Conservation (phyloP, 2,113 vertebrate species). For the Lepus timidus region DNA sequence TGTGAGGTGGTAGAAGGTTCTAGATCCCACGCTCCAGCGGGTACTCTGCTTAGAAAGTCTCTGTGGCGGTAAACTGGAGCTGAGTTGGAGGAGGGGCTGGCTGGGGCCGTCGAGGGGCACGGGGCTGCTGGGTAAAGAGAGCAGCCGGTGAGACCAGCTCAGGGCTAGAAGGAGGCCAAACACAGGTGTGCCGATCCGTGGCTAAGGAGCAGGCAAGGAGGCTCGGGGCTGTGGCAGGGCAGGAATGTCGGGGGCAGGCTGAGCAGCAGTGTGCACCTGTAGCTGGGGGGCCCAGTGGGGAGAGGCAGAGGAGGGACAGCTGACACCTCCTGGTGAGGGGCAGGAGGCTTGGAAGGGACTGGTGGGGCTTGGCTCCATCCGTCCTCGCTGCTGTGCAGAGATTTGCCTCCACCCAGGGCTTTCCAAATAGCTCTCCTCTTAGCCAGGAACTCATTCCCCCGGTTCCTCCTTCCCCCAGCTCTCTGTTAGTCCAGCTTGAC, state of each 20-base stretch:
- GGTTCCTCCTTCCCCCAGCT: conserved; percentile 44
- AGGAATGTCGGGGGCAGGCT: background rate
- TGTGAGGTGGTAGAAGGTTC: too few species aligned
- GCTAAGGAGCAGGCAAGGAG: too few species aligned
- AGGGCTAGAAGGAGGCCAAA: background rate
- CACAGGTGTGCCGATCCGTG: background rate
- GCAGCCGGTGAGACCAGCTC: too few species aligned
- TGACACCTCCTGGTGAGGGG: too few species aligned
- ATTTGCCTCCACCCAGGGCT: conserved; percentile 68
- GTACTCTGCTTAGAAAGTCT: background rate
- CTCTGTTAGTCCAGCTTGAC: conserved; percentile 65
- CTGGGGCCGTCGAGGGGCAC: too few species aligned
- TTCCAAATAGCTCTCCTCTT: conserved; percentile 71
- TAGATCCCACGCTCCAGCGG: background rate
- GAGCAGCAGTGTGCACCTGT: too few species aligned
- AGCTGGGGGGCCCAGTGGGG: background rate
- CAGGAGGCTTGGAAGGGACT: background rate
- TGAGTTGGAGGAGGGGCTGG: background rate
- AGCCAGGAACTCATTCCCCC: conserved; percentile 66
- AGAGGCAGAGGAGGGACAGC: too few species aligned
- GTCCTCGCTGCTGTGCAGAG: conserved; percentile 64
- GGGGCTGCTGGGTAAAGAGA: background rate
- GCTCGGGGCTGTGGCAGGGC: background rate
- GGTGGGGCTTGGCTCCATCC: background rate
- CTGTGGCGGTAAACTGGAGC: background rate